Evolutionary conservation across 2,113 vertebrate species (phyloP).

Genomic region (Nesospiza acunhae): DNA sequence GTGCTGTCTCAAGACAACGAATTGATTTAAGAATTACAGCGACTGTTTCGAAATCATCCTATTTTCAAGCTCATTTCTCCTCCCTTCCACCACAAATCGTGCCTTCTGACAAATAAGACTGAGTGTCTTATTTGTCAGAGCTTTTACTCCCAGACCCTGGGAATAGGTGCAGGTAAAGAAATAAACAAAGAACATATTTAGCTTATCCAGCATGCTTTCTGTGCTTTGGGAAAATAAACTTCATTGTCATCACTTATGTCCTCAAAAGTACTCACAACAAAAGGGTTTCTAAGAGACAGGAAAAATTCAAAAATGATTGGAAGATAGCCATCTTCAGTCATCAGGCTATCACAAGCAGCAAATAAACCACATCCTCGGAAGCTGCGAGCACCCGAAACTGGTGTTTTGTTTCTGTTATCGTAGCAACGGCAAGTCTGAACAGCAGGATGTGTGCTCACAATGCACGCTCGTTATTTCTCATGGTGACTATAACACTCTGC

Average conservation of each 20-base stretch:
- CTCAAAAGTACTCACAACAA: background rate
- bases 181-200: background rate
- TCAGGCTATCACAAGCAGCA: background rate
- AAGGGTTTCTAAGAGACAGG: constrained; percentile 38
- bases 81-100: background rate
- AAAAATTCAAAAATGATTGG: background rate
- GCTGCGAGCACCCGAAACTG: constrained; percentile 4
- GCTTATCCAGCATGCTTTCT: background rate
- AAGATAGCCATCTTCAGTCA: constrained; percentile 24
- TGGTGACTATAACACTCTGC: background rate
- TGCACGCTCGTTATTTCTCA: background rate
- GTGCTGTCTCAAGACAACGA: background rate
- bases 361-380: constrained; percentile 49
- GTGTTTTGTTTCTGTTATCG: constrained; percentile 60
- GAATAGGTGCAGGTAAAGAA: background rate
- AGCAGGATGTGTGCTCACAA: constrained; percentile 2
- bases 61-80: background rate
- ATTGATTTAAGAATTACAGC: background rate
- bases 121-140: background rate
- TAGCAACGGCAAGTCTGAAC: constrained; percentile 33
- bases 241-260: background rate
- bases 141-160: background rate
- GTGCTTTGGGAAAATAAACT: constrained; percentile 12
- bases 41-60: background rate
- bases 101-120: background rate